A percentile compares a stretch with the other conserved stretches of the same genome.
phyloP scores from a whole-genome alignment of 2,113 vertebrate species.

The Phalacrocorax aristotelis region DNA sequence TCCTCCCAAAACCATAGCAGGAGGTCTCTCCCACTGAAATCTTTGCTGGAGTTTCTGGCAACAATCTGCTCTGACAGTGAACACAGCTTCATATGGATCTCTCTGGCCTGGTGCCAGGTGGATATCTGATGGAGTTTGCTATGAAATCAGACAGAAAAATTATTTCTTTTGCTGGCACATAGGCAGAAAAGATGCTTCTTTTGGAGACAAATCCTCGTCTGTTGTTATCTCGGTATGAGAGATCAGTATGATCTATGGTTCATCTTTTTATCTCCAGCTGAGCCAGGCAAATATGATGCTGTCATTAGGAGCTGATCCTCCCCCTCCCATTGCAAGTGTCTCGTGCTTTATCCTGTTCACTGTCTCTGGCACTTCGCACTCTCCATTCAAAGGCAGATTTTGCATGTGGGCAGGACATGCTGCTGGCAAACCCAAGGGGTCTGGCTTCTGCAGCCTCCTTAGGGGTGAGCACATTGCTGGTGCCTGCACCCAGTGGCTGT shows the following conservation, averaged over 20 bases:
- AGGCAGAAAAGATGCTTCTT: background rate
- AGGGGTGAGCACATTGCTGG: background rate
- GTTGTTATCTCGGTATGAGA: background rate
- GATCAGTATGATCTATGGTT: background rate
- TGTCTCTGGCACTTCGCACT: background rate
- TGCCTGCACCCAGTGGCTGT: background rate
- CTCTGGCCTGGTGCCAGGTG: background rate
- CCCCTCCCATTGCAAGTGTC: background rate
- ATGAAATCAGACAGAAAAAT: background rate
- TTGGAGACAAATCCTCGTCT: background rate
- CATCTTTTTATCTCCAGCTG: background rate
- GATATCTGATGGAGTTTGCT: background rate
- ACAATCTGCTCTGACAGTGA: background rate
- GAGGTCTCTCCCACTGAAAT: background rate
- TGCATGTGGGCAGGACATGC: fast-evolving
- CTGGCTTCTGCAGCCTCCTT: background rate
- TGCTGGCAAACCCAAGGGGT: background rate
- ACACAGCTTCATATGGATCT: background rate
- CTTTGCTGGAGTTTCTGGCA: background rate
- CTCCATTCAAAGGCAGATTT: background rate
- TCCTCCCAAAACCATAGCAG: background rate
- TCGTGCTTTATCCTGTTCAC: background rate
- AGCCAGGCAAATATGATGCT: background rate
- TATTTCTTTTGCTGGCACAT: background rate
- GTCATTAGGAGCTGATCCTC: background rate